Percentiles rank a stretch among this genome's conserved stretches.
These are phyloP conservation scores for Daboia siamensis DNA, from an alignment of 2,113 vertebrate species.

Conservation along the genomic window DNA sequence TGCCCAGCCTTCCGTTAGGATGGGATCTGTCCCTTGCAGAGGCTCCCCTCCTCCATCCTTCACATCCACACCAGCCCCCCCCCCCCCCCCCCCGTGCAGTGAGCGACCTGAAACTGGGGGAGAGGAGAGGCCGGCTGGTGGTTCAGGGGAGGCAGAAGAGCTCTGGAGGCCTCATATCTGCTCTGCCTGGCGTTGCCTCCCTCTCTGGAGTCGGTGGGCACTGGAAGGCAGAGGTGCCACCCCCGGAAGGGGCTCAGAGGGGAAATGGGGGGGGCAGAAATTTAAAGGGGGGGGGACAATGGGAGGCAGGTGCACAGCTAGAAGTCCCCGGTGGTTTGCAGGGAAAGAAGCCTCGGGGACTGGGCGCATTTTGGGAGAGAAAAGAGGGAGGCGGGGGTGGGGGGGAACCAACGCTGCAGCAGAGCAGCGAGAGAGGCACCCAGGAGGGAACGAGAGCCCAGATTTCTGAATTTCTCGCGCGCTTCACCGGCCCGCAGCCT, in stretches of 20 bases:
- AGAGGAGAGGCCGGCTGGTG: neutral
- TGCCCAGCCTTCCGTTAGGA: neutral
- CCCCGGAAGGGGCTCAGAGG: neutral
- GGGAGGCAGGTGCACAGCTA: neutral
- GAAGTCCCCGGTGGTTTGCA: neutral
- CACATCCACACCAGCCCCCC: neutral
- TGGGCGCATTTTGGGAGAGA: neutral
- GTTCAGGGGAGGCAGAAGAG: neutral
- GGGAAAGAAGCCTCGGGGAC: neutral
- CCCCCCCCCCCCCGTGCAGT: too few species aligned
- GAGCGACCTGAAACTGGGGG: neutral
- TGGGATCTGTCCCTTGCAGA: neutral
- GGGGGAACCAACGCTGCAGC: neutral
- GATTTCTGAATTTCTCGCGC: neutral
- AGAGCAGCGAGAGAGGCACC: neutral
- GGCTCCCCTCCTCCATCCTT: neutral
- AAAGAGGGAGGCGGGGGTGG: too few species aligned
- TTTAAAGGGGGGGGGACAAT: neutral
- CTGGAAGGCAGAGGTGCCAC: neutral
- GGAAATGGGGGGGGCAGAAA: neutral
- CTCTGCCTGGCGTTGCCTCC: neutral
- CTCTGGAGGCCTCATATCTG: neutral
- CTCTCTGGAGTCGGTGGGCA: neutral
- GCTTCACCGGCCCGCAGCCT: neutral
- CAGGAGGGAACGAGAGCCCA: neutral